Evolutionary conservation across 2,888 invertebrate species (phyloP), one percentile per base, ranked within the genome.

Genomic region (Glomeris marginata): DNA sequence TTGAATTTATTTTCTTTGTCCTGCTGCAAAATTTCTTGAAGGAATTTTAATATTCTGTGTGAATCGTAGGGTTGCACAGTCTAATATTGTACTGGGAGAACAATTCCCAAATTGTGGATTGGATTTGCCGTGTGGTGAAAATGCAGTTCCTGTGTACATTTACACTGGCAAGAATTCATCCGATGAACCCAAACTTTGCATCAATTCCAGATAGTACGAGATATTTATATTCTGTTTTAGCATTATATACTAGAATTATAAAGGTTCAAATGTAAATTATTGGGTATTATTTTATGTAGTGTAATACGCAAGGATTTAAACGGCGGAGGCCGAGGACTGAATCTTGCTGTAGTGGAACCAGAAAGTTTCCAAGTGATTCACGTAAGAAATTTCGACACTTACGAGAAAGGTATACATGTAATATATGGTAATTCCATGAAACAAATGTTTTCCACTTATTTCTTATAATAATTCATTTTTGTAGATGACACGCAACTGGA

Each of bases 381-480:
- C 35, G 66, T 71, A 1, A 66, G 66, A 33, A 69, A 70, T 55
- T 74, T 73, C 61, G 75, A 75, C 58, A 72, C 74, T 1, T 75
- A 74, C 58, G 66, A 64, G 40, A 62, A 66, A 61, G 69, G 70
- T 69, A 43, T 34, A 28, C 0, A 43, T 28, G 13, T n/a, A 33
- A 46, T 13, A 20, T 41, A 20, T n/a, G n/a, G n/a, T n/a, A 28
- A 21, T 46, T n/a, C 13, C 13, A n/a, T 28, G 15, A 15, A 40
- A 2, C 10, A 13, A 11, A 54, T 38, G n/a, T 53, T 18, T 18
- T 45, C 8, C 8, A 18, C 18, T 35, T 35, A 5, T 8, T n/a
- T 5, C 11, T 11, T 21, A 20, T 28, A 52, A 45, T 21, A 34
- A 40, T 52, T 22, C 8, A 13, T 47, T n/a, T 44, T 53, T n/a